Evolutionary conservation across 2,888 invertebrate species (phyloP), one percentile per base, ranked within the genome.

Genomic region (Microctonus hyperodae): DNA sequence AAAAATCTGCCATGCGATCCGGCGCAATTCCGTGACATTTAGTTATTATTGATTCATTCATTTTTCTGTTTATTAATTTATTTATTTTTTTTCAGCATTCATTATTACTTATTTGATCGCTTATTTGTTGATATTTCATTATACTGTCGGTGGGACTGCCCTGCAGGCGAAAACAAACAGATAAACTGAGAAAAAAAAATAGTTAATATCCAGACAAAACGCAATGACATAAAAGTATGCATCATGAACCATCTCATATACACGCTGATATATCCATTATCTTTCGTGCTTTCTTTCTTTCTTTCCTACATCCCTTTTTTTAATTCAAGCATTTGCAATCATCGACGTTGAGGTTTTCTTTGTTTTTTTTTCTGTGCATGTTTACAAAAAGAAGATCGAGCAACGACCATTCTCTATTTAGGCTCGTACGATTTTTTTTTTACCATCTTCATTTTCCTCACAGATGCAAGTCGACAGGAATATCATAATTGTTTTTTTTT

Each of bases 11-110:
- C 63, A 71, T 68, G 73, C 69, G 70, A 71, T 71, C 71, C 70
- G 71, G 70, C 73, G 70, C 73, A 59, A 67, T 69, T 69, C 67
- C 44, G 40, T 62, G 44, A 58, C 60, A 63, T 69, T 37, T 58
- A 56, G 33, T 57, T 44, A 22, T 51, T 1, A 20, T 22, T 0
- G 11, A 22, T 13, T 23, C 20, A 51, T 20, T n/a, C 31, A 16
- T n/a, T 23, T 37, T 22, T 11, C 20, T 22, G 22, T 37, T 40
- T 51, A 40, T 57, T 50, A 23, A 44, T 58, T 58, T 51, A 33
- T 37, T 59, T 63, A 37, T 40, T 48, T 44, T 35, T 61, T 37
- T 53, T 44, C 35, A 5, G 28, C 4, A 28, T 28, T 5, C 3
- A 28, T 5, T 5, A 28, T 28, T 3, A 28, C 7, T 5, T 7